Conservation (phyloP, 2,113 vertebrate species). For the Archilochus colubris region DNA sequence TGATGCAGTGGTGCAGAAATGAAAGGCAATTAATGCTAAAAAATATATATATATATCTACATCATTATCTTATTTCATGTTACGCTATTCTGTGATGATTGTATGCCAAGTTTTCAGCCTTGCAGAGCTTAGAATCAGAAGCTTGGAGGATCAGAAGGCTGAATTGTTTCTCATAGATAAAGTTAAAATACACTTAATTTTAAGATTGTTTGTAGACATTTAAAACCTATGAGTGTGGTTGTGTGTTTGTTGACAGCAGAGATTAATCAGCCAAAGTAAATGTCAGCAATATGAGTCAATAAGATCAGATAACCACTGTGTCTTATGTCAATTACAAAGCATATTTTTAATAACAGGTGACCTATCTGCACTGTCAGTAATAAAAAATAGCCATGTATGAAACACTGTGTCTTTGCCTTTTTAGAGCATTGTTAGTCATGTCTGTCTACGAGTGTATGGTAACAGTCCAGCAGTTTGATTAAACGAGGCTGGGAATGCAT, state of each 20-base stretch:
- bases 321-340: conserved; percentile 3
- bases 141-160: not conserved
- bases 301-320: conserved; percentile 20
- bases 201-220: not conserved
- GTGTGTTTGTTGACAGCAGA: not conserved
- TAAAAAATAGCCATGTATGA: not conserved
- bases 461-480: not conserved
- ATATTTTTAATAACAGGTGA: not conserved
- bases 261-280: conserved; percentile 28
- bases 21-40: not conserved
- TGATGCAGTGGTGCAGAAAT: not conserved
- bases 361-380: not conserved
- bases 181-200: not conserved
- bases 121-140: not conserved
- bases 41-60: not conserved
- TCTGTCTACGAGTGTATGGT: not conserved
- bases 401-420: not conserved
- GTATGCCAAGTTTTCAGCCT: not conserved
- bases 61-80: not conserved
- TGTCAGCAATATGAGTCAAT: not conserved
- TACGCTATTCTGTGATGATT: not conserved
- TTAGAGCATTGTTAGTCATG: not conserved
- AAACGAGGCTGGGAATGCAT: not conserved
- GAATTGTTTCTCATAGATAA: not conserved
- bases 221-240: not conserved